Evolutionary conservation across 1,140 invertebrate species (phyloP), one percentile per base, ranked within the genome.

Genomic region (Pemphigus obesinymphae): DNA sequence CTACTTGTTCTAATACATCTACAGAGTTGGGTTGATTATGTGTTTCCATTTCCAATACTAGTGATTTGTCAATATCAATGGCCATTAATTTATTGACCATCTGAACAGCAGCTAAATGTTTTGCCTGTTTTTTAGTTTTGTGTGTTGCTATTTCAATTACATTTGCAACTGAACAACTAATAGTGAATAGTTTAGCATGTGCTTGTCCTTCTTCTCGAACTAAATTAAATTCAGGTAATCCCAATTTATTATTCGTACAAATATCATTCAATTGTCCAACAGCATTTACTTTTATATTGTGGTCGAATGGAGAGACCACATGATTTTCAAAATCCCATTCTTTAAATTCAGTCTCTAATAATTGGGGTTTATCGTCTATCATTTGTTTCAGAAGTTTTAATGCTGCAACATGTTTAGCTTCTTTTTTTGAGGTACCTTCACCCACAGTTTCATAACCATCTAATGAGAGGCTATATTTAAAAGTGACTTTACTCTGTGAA

Each of bases 401-500:
- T 3, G 92, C 92, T 68, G 91, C 91, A 82, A 89, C 87, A 84
- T 93, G 92, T 85, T 93, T 93, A 0, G 92, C 91, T 87, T 91
- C 91, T 86, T 93, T 92, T 86, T 92, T 92, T 83, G 90, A 91
- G 82, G 91, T 89, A 26, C 91, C 91, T 20, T 86, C 86, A 17
- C 91, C 91, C 84, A 89, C 87, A 15, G 50, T n/a, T 13, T 20
- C 34, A 40, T 53, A 40, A 50, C 58, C 17, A 11, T 43, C 31
- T 20, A 70, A 43, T 11, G 11, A 15, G 10, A 82, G 15, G 4
- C 53, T 55, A 86, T 91, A 93, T 8, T 90, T 90, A 85, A 94
- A 95, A 43, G 89, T 89, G 75, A 93, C 92, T 82, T 92, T 89
- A 86, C 93, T 92, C 1, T 92, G 90, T 20, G 91, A 91, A 29